Conservation (phyloP, 2,888 invertebrate species). For the Tetropium fuscum region DNA sequence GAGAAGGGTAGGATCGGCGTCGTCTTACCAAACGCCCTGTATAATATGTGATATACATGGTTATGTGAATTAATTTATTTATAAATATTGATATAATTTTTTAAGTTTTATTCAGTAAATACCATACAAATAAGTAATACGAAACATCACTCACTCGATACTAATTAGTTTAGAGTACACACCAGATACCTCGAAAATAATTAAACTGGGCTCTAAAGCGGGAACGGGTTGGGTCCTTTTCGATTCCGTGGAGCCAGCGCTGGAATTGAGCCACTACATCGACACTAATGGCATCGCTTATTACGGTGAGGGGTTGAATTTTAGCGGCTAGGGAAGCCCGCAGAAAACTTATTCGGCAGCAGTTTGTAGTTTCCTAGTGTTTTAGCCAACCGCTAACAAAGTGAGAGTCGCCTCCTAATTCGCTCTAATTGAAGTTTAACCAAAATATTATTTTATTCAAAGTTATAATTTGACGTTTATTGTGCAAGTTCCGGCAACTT, state of each 20-base stretch:
- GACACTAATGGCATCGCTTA: conserved; percentile 28
- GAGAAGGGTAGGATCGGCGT: no score
- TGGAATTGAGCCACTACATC: conserved; percentile 24
- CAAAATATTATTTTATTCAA: conserved; percentile 15
- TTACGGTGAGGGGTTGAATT: conserved; percentile 23
- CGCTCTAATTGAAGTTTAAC: conserved; percentile 23
- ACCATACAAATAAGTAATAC: no score
- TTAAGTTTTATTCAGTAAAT: no score
- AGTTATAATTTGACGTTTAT: conserved; percentile 5
- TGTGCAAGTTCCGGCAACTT: neutral
- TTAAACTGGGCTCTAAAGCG: no score
- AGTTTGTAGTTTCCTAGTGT: conserved; percentile 22
- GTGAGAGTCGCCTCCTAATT: conserved; percentile 16
- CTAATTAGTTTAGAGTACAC: no score
- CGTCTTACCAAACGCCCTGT: no score
- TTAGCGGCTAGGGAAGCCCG: conserved; percentile 16
- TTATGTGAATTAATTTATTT: no score
- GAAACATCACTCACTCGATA: no score
- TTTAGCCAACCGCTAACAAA: conserved; percentile 9
- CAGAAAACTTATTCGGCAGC: conserved; percentile 23
- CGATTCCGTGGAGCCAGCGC: conserved; percentile 1
- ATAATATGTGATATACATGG: no score
- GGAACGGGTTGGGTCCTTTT: no score
- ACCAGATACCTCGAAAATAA: no score
- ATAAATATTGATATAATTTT: no score